Evolutionary conservation across 2,888 invertebrate species (phyloP).

Genomic region (Ecliptopera silaceata): DNA sequence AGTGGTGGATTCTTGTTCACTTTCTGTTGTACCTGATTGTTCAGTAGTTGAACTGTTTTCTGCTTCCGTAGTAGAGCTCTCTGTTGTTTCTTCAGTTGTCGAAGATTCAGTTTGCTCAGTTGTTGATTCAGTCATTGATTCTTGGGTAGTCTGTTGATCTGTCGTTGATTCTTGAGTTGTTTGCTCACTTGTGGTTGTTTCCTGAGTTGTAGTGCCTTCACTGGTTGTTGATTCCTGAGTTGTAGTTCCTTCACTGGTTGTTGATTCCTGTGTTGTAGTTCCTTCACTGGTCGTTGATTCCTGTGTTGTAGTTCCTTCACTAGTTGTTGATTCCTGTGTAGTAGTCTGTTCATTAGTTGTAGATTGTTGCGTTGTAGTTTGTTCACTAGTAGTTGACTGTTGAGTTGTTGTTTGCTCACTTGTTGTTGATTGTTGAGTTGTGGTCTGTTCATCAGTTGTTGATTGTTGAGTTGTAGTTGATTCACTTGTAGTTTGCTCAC

Average conservation of each 20-base stretch:
- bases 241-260: slow-evolving; percentile 37
- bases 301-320: slow-evolving; percentile 35
- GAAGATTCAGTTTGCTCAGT: slow-evolving; percentile 42
- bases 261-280: slow-evolving; percentile 36
- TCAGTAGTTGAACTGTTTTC: slow-evolving; percentile 42
- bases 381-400: slow-evolving; percentile 20
- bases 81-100: slow-evolving; percentile 43
- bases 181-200: slow-evolving; percentile 36
- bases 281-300: slow-evolving; percentile 37
- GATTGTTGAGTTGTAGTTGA: slow-evolving; percentile 28
- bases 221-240: slow-evolving; percentile 37
- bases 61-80: slow-evolving; percentile 43
- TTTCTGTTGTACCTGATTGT: slow-evolving; percentile 37
- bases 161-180: slow-evolving; percentile 43
- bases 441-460: slow-evolving; percentile 31
- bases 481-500: slow-evolving; percentile 27
- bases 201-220: slow-evolving; percentile 37
- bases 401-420: slow-evolving; percentile 15
- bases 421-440: slow-evolving; percentile 29
- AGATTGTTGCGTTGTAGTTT: slow-evolving; percentile 37
- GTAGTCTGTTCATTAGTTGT: slow-evolving; percentile 36
- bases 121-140: slow-evolving; percentile 36
- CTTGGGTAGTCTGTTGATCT: slow-evolving; percentile 41
- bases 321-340: slow-evolving; percentile 37
- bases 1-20: slow-evolving; percentile 38